Evolutionary conservation across 1,140 invertebrate species (phyloP), one percentile per base, ranked within the genome.

Genomic region (Ruditapes philippinarum): DNA sequence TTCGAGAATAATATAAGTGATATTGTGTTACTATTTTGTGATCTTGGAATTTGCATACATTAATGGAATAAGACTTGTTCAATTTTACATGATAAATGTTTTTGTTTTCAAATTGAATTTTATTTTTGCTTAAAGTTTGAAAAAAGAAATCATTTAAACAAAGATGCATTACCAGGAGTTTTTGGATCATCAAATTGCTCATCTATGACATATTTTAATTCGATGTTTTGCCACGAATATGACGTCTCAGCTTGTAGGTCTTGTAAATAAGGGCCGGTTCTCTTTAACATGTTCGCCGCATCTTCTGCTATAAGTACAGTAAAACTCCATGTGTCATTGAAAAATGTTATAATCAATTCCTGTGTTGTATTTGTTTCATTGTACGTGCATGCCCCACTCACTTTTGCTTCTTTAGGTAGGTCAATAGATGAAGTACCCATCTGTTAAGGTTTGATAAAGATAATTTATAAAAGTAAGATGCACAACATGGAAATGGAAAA

Each of bases 271-370:
- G 14, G 14, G 5, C 14, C 42, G 28, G 19, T 5, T 0, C 12
- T 17, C 31, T 49, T 1, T 0, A 33, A 12, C 25, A 78, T 0
- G 19, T 19, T 25, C 31, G 45, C 19, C 22, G 25, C 70, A 14
- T 74, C 70, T 74, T 51, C n/a, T 14, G 19, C 1, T 31, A 78
- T 78, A 38, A 17, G 22, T 5, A 54, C 45, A 36, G 7, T 31
- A 49, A 78, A 49, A 9, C 14, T 54, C 74, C 74, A 78, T 49
- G 49, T 76, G 33, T 28, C 45, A 1, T 78, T 31, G 45, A 78
- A 78, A 25, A 78, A 78, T 0, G 25, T 78, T 2, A 78, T 2
- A 0, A 31, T 78, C 5, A 78, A 51, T 54, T 49, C 45, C 38
- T 78, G 45, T 14, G 28, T 49, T 11, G 25, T 33, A 7, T 49